Evolutionary conservation across 2,797 vertebrate species (phyloP).

Genomic region (Ispidina picta): DNA sequence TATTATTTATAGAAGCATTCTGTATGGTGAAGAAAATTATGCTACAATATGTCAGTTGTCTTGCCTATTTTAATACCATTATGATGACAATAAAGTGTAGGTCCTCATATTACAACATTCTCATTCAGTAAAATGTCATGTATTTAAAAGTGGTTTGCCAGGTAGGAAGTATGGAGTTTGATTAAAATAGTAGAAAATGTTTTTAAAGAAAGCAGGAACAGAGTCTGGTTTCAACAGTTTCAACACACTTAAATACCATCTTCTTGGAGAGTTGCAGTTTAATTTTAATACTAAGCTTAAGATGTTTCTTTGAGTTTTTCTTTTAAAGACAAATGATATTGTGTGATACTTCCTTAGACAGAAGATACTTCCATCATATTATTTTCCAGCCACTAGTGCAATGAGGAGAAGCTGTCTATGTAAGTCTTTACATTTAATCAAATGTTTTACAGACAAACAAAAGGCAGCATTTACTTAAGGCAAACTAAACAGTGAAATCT

Average conservation of each 20-base stretch:
- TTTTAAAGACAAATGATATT: constrained; percentile 27
- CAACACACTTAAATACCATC: not conserved
- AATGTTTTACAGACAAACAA: constrained; percentile 85
- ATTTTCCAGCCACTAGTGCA: constrained; percentile 54
- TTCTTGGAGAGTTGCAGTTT: not conserved
- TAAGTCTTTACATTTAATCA: constrained; percentile 80
- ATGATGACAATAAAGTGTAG: no score
- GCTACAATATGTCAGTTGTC: not conserved
- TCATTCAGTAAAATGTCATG: not conserved
- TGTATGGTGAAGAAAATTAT: not conserved
- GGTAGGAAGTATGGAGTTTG: not conserved
- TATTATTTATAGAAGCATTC: not conserved
- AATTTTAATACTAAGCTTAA: not conserved
- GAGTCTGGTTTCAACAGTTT: not conserved
- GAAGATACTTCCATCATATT: constrained; percentile 21
- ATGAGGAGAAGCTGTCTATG: constrained; percentile 69
- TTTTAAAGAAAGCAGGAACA: not conserved
- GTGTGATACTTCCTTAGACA: constrained; percentile 7
- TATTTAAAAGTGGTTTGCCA: not conserved
- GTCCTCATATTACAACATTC: not conserved
- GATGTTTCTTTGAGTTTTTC: not conserved
- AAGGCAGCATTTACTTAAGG: constrained; percentile 84
- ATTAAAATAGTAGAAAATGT: not conserved
- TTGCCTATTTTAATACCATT: not conserved
- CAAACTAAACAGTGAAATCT: constrained; percentile 86